Evolutionary conservation across 2,113 vertebrate genomes (phyloP), one percentile per base, ranked within the genome.

Genomic region (Macaca nemestrina): DNA sequence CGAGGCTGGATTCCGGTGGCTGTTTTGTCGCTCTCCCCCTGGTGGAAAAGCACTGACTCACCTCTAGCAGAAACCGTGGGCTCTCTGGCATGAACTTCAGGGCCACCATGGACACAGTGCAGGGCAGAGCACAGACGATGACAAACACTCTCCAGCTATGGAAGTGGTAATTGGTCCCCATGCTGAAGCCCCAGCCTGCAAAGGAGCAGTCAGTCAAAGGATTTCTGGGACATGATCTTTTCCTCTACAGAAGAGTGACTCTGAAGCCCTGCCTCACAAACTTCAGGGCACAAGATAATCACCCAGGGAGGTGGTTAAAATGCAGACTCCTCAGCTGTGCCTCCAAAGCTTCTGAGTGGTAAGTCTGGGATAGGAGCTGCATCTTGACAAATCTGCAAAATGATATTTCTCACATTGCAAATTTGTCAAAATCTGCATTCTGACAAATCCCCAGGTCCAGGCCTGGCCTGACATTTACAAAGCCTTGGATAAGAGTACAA

Each of bases 101-200:
- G 0, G 99, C 99, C 64, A 99, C 93, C 64, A 99, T 98, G 79
- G 99, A 99, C 10, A 99, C 98, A 0, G 99, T 98, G 0, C 99
- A 99, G 3, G 99, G 99, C 95, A 99, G 98, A 40, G 99, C 99
- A 20, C 99, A 99, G 96, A 99, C 98, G 2, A 99, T 98, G 7
- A 99, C 99, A 82, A 99, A 99, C 45, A 99, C 98, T 43, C 99
- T 99, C 99, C 99, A 99, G 98, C 99, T 99, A 98, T 99, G 99
- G 98, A 99, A 99, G 98, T 99, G 99, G 97, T 99, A 99, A 92
- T 98, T 99, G 30, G 99, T 99, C 17, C 99, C 99, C 97, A 99
- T 99, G 95, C 99, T 99, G 98, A 99, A 99, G 32, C 99, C 99
- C 99, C 99, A 99, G 87, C 99, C 99, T 99, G 98, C 4, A 98